Evolutionary conservation across 2,113 vertebrate species (phyloP).

Genomic region (Manacus vitellinus): DNA sequence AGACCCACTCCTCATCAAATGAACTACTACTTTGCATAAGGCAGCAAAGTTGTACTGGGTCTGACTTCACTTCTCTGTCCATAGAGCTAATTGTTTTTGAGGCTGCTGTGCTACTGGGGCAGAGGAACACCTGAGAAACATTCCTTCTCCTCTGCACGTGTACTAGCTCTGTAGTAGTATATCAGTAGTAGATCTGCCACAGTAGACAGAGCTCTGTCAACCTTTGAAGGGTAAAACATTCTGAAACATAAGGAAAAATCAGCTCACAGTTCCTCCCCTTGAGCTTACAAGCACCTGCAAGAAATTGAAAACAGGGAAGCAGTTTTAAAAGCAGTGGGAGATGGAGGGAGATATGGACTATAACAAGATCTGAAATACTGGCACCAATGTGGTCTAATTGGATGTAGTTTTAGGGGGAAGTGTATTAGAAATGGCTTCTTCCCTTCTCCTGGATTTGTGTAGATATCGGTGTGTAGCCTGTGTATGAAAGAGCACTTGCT

Average conservation of each 20-base stretch:
- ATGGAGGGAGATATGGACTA: neutral
- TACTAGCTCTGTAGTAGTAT: neutral
- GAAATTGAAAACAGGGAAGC: neutral
- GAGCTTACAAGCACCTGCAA: neutral
- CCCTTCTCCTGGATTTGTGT: neutral
- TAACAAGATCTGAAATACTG: fast-evolving
- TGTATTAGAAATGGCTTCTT: neutral
- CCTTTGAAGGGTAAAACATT: neutral
- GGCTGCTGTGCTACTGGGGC: neutral
- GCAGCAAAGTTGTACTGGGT: neutral
- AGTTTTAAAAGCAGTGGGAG: neutral
- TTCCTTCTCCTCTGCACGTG: neutral
- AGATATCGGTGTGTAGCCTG: neutral
- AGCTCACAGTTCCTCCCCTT: neutral
- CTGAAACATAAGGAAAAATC: neutral
- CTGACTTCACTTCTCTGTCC: neutral
- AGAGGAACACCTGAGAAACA: neutral
- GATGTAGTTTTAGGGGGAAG: neutral
- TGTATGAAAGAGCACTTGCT: neutral
- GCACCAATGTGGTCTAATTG: neutral
- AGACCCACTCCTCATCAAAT: neutral
- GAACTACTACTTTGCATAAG: neutral
- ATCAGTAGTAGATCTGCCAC: neutral
- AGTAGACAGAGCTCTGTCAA: neutral
- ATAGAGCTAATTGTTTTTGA: neutral